phyloP scores from a whole-genome alignment of 2,888 invertebrate genomes.

The Zelleria hepariella region DNA sequence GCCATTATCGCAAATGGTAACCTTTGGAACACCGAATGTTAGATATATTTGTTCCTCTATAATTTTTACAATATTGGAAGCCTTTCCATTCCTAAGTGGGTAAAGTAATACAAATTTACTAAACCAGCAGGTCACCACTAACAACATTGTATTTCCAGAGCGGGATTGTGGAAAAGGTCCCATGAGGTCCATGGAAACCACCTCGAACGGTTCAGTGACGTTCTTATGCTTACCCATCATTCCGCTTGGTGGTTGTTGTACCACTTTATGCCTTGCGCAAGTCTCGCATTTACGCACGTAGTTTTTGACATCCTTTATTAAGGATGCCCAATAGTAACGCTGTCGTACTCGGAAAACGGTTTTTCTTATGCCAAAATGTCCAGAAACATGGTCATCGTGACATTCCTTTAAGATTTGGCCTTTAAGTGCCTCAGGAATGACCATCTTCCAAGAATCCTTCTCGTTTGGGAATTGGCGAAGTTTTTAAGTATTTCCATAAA shows the following conservation, averaged over 20 bases:
- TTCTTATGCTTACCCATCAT: slow-evolving; percentile 10
- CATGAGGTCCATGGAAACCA: neutral
- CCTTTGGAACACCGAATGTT: neutral
- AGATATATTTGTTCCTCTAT: neutral
- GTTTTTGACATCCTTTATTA: slow-evolving; percentile 8
- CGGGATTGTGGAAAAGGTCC: neutral
- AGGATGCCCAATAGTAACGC: slow-evolving; percentile 10
- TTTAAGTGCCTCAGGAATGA: slow-evolving; percentile 3
- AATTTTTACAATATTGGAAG: neutral
- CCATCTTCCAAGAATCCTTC: slow-evolving; percentile 9
- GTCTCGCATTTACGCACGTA: slow-evolving; percentile 11
- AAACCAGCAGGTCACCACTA: neutral
- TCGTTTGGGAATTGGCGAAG: slow-evolving; percentile 12
- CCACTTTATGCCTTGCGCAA: slow-evolving; percentile 8
- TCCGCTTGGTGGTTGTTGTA: slow-evolving; percentile 8
- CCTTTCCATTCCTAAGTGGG: neutral
- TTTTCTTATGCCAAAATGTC: slow-evolving; percentile 10
- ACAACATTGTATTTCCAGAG: neutral
- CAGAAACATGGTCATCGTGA: slow-evolving; percentile 7
- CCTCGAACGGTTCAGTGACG: slow-evolving; percentile 7
- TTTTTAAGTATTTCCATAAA: slow-evolving; percentile 8
- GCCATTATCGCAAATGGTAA: slow-evolving; percentile 13
- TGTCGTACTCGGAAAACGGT: slow-evolving; percentile 5
- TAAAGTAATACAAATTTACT: neutral
- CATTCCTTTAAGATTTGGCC: slow-evolving; percentile 8